These are phyloP conservation scores for Lophochroa leadbeateri DNA, from an alignment of 2,113 vertebrate species.

Conservation along the genomic window DNA sequence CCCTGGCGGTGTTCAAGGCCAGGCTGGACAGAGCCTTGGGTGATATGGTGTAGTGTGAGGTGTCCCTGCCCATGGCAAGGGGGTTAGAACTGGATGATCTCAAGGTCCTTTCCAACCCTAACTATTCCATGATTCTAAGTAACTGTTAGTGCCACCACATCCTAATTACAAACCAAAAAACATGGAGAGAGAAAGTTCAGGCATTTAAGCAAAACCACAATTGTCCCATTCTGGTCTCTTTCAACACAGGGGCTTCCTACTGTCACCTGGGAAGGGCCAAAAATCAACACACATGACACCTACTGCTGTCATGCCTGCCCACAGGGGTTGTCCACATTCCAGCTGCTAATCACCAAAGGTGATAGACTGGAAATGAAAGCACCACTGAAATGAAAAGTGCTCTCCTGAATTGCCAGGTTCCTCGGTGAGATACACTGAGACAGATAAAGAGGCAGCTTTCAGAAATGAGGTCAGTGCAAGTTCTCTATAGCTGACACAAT, in stretches of 20 bases:
- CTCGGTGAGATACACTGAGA: not conserved
- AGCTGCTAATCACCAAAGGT: not conserved
- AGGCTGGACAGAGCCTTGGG: no score
- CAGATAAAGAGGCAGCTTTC: not conserved
- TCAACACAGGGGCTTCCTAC: not conserved
- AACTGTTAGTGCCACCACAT: not conserved
- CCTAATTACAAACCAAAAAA: not conserved
- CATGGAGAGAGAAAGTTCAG: not conserved
- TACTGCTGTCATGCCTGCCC: not conserved
- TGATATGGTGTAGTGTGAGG: no score
- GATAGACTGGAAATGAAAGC: not conserved
- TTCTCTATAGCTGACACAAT: conserved; percentile 10
- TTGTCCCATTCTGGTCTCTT: not conserved
- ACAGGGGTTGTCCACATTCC: not conserved
- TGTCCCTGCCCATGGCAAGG: no score
- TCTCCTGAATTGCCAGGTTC: not conserved
- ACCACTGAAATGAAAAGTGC: not conserved
- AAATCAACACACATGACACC: not conserved
- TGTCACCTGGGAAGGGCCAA: not conserved
- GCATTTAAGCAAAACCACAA: not conserved
- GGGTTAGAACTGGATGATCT: not conserved
- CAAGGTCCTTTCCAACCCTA: not conserved
- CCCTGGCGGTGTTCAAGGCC: no score
- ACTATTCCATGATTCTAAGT: not conserved
- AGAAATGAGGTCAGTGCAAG: not conserved